These are phyloP conservation scores for Spodoptera picta DNA, from an alignment of 2,888 invertebrate genomes.

Conservation along the genomic window DNA sequence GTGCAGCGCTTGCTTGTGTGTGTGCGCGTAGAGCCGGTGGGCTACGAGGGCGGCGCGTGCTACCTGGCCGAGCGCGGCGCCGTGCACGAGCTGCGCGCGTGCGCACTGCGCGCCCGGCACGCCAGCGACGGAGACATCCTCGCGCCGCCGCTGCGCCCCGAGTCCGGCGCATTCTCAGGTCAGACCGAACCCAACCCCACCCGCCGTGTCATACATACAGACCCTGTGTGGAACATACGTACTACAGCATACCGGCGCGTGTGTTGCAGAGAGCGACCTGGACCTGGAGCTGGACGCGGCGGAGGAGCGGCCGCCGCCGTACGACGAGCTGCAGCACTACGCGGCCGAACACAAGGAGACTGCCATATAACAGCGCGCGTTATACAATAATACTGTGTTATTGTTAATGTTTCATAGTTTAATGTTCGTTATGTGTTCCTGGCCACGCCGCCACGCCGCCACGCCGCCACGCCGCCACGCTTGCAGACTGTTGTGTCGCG, in stretches of 20 bases:
- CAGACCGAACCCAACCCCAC: conserved; percentile 12
- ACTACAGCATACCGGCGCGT: no score
- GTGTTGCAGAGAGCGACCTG: conserved; percentile 78
- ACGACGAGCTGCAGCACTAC: conserved; percentile 71
- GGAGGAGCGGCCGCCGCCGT: conserved; percentile 76
- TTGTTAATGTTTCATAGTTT: conserved; percentile 3
- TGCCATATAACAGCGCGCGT: conserved; percentile 67
- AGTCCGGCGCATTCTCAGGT: conserved; percentile 85
- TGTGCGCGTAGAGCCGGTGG: conserved; percentile 72
- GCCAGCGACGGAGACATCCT: conserved; percentile 84
- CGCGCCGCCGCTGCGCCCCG: conserved; percentile 75
- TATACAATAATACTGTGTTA: not conserved
- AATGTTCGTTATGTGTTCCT: not conserved
- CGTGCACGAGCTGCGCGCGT: conserved; percentile 40
- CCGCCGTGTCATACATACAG: no score
- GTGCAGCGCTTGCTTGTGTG: conserved; percentile 28
- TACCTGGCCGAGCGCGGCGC: conserved; percentile 66
- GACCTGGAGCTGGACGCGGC: conserved; percentile 75
- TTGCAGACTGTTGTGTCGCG: no score
- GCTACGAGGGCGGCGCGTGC: conserved; percentile 76
- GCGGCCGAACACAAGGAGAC: conserved; percentile 72
- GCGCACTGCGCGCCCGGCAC: conserved; percentile 68
- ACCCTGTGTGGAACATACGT: not conserved
- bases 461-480: no score
- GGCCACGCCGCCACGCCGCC: no score